Percentiles rank a stretch among this genome's conserved stretches.
Conservation (phyloP, 2,113 vertebrate genomes). For the Eulemur macaco region DNA sequence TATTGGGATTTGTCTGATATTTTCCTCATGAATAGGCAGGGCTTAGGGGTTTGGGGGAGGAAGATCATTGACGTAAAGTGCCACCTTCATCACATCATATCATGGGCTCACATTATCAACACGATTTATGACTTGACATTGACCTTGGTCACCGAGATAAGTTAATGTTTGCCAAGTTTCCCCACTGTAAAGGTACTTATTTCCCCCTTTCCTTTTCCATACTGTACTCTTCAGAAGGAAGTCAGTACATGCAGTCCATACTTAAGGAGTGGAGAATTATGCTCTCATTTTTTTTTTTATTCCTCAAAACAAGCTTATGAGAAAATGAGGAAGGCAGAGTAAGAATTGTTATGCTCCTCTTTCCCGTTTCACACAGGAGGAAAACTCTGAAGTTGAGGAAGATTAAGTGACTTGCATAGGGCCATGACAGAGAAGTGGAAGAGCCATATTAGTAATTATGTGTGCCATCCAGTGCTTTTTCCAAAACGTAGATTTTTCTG, state of each 20-base stretch:
- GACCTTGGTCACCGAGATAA: neutral
- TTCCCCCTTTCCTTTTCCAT: neutral
- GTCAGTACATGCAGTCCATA: no score
- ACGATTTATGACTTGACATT: neutral
- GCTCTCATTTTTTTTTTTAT: neutral
- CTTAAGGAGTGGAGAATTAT: neutral
- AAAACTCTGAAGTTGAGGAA: neutral
- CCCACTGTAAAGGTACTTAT: neutral
- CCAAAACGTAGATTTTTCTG: neutral
- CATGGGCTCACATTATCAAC: neutral
- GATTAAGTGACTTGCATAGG: neutral
- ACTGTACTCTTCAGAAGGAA: neutral
- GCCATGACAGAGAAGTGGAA: neutral
- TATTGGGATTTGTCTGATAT: neutral
- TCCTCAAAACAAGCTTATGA: neutral
- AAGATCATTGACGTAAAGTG: neutral
- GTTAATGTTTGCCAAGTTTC: neutral
- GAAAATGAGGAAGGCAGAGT: neutral
- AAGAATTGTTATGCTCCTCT: neutral
- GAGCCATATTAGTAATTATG: neutral
- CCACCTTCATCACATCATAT: neutral
- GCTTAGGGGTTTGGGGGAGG: neutral
- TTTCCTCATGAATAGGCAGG: neutral
- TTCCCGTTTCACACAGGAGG: neutral
- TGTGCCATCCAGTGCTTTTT: neutral